phyloP scores from a whole-genome alignment of 1,140 invertebrate species.

The Palaemon carinicauda region DNA sequence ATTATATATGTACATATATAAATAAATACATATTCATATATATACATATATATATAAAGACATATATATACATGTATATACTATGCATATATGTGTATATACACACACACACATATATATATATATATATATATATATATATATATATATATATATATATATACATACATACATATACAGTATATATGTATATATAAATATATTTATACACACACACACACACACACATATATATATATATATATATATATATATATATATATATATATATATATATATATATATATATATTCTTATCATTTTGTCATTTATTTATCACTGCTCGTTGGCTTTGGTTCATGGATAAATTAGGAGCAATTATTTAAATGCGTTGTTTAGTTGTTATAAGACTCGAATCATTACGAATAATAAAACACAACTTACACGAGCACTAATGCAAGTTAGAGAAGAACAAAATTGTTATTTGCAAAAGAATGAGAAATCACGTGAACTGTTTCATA shows the following conservation, averaged over 20 bases:
- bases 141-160: conserved; percentile 9
- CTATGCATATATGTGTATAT: not conserved
- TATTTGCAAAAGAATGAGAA: too few species aligned
- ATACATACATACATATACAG: not conserved
- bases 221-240: not conserved
- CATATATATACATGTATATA: not conserved
- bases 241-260: not conserved
- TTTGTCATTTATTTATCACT: not conserved
- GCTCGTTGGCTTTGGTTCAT: too few species aligned
- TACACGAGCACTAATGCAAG: too few species aligned
- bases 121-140: not conserved
- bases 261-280: not conserved
- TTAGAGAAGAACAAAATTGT: too few species aligned
- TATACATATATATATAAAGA: not conserved
- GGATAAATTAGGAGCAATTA: too few species aligned
- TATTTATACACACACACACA: not conserved
- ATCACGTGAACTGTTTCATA: too few species aligned
- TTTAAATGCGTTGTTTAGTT: too few species aligned
- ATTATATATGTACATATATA: not conserved
- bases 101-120: not conserved
- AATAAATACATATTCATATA: not conserved
- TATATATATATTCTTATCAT: not conserved
- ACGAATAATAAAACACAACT: too few species aligned
- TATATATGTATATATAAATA: not conserved
- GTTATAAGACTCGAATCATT: too few species aligned